Conservation (phyloP, 2,888 invertebrate genomes). For the Spicauda simplicius region DNA sequence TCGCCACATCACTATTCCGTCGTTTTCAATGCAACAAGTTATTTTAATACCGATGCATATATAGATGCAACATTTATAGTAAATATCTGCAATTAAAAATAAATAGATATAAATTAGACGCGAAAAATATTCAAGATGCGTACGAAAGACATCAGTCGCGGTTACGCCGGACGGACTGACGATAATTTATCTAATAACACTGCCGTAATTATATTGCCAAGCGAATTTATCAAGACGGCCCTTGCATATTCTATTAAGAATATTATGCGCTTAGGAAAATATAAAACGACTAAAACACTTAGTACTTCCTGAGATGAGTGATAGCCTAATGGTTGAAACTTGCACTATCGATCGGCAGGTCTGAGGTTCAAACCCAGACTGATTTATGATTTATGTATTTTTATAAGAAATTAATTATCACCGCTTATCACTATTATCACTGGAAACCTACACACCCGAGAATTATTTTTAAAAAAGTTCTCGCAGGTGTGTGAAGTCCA, state of each 20-base stretch:
- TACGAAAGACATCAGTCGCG: constrained; percentile 32
- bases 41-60: constrained; percentile 3
- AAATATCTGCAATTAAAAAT: constrained; percentile 27
- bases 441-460: too few species aligned
- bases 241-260: constrained; percentile 23
- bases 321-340: too few species aligned
- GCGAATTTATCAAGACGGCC: constrained; percentile 22
- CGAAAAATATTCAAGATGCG: constrained; percentile 29
- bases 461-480: too few species aligned
- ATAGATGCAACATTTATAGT: constrained; percentile 18
- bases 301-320: constrained; percentile 1
- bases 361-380: too few species aligned
- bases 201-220: constrained; percentile 20
- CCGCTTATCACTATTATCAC: too few species aligned
- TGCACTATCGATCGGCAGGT: too few species aligned
- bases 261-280: constrained; percentile 5
- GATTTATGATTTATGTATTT: too few species aligned
- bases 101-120: constrained; percentile 23
- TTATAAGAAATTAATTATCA: too few species aligned
- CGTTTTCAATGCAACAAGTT: neutral
- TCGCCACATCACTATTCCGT: neutral
- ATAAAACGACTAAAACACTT: constrained; percentile 3
- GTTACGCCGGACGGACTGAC: constrained; percentile 5
- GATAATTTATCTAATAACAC: constrained; percentile 32
- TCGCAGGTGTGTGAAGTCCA: too few species aligned